Base-by-base conservation (phyloP, 2,888 invertebrate species). In the Lepidonotus clava region DNA sequence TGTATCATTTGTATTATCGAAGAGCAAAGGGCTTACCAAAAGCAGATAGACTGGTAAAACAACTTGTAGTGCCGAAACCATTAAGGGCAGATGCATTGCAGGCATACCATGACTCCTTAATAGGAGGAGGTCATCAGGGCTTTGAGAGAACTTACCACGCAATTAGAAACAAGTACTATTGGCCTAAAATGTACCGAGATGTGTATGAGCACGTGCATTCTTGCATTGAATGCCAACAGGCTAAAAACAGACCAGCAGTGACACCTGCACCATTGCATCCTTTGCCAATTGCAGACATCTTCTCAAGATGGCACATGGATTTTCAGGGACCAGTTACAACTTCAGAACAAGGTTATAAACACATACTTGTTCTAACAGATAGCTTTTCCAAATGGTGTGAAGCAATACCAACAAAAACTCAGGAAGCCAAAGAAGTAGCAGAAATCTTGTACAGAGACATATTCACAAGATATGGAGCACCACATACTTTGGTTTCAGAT, bases 151-250 rank as follows among this genome's bases (percentile, higher is more conserved):
- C 32, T n/a, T 28, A 24, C 8, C 24, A 66, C 8, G 6, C 71
- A 28, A 8, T 71, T n/a, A 14, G 71, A 5, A 34, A 36, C 18
- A 71, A 38, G 32, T 71, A 71, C 32, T 71, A 71, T 38, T 71
- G 71, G 71, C 71, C 71, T 18, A 21, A 71, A 5, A 71, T 71
- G 71, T 71, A 71, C 71, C 18, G 14, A 14, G 71, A 71, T 38
- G 38, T 71, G n/a, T n/a, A 71, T 34, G 71, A 34, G 14, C 38
- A 71, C n/a, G 71, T 71, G 2, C 34, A 71, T 28, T 36, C 71
- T 5, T 71, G 71, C 32, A 21, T 28, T 71, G 71, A 36, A 5
- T 71, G 71, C 32, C 71, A 71, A 32, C 14, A 71, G 32, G 71
- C 71, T 6, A 28, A 71, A 71, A 36, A 14, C 14, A 71, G n/a